Percentiles rank a stretch among this genome's conserved stretches.
These are phyloP conservation scores for Gallirallus australis DNA, from an alignment of 2,797 vertebrate species.

Conservation along the genomic window DNA sequence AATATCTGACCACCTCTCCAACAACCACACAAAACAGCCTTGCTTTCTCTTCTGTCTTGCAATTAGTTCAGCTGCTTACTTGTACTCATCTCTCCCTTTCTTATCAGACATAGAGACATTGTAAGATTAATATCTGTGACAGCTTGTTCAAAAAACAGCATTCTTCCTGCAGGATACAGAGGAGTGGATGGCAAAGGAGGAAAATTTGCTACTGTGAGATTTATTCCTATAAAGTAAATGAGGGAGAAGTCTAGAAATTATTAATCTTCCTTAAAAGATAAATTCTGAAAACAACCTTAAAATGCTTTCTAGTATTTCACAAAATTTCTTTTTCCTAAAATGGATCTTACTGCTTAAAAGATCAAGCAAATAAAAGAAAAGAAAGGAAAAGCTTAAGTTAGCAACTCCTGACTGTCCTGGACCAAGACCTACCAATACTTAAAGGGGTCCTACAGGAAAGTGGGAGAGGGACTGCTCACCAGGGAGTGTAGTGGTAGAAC, in stretches of 20 bases:
- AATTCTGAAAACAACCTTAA: constrained; percentile 8
- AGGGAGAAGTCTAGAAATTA: background rate
- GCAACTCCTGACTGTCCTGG: background rate
- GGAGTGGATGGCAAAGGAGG: background rate
- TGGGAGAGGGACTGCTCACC: too few relatives aligned
- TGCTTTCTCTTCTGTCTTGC: background rate
- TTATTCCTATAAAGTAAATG: background rate
- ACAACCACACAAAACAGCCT: background rate
- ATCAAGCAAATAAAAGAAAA: background rate
- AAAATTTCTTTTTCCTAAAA: background rate
- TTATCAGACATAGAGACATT: background rate
- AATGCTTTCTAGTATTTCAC: background rate
- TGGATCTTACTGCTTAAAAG: background rate
- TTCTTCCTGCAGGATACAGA: constrained; percentile 12
- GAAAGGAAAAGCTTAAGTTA: background rate
- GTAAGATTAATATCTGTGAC: background rate
- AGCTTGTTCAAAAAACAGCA: constrained; percentile 24
- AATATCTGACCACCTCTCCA: background rate
- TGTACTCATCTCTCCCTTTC: background rate
- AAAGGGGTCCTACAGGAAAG: too few relatives aligned
- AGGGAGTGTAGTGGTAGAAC: too few relatives aligned
- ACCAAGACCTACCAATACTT: background rate
- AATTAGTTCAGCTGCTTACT: background rate
- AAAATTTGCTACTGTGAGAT: constrained; percentile 9
- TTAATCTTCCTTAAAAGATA: background rate